phyloP scores from a whole-genome alignment of 1,140 invertebrate genomes.

The Panagrolaimus sp. region DNA sequence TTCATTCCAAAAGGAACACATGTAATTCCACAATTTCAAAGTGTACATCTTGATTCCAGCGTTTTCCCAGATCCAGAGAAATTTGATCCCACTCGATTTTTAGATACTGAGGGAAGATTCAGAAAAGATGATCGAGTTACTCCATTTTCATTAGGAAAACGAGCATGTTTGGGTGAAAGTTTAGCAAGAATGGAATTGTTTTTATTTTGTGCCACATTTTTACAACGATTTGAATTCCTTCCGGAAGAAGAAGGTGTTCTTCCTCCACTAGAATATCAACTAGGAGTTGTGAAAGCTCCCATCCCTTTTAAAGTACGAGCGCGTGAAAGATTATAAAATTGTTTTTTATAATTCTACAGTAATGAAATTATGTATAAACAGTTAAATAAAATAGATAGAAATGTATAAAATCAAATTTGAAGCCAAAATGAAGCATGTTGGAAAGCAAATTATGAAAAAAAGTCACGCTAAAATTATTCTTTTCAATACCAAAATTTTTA shows the following conservation, averaged over 20 bases:
- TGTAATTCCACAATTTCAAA: slow-evolving; percentile 29
- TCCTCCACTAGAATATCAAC: background rate
- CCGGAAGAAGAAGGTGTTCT: background rate
- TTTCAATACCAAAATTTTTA: too few relatives aligned
- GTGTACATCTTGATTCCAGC: slow-evolving; percentile 20
- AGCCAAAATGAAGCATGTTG: too few relatives aligned
- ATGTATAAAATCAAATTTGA: too few relatives aligned
- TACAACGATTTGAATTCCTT: slow-evolving; percentile 49
- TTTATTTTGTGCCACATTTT: slow-evolving; percentile 45
- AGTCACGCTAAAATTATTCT: too few relatives aligned
- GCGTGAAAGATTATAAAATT: too few relatives aligned
- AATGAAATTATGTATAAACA: too few relatives aligned
- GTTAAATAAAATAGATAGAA: too few relatives aligned
- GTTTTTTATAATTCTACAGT: too few relatives aligned
- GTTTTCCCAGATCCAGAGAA: slow-evolving; percentile 77
- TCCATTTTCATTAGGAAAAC: slow-evolving; percentile 37
- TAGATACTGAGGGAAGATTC: slow-evolving; percentile 24
- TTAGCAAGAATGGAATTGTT: slow-evolving; percentile 58
- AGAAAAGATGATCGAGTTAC: slow-evolving; percentile 40
- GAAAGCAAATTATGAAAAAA: too few relatives aligned
- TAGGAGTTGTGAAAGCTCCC: background rate
- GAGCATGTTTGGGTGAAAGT: slow-evolving; percentile 55
- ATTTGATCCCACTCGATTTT: slow-evolving; percentile 54
- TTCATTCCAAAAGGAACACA: slow-evolving; percentile 22
- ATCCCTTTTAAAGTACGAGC: too few relatives aligned